Conservation (phyloP, 2,113 vertebrate genomes). For the Hippocampus guttulatus region DNA sequence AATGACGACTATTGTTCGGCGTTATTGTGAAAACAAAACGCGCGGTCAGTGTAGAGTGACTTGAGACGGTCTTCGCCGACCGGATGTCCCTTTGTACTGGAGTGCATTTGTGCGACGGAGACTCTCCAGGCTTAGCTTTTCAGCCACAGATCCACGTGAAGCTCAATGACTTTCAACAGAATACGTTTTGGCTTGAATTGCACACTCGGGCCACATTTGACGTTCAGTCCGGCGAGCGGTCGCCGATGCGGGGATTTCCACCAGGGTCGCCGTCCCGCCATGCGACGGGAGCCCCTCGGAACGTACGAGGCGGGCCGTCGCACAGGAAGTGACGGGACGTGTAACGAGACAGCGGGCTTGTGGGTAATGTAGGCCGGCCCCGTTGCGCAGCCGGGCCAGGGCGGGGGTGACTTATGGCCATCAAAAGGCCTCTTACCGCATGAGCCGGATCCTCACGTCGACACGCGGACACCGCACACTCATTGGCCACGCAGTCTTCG, state of each 20-base stretch:
- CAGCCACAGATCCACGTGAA: no score
- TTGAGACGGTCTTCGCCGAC: no score
- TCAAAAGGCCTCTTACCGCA: constrained; percentile 16
- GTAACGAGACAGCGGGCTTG: constrained; percentile 41
- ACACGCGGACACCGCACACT: constrained; percentile 7
- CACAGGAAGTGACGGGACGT: constrained; percentile 60
- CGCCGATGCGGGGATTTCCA: constrained; percentile 55
- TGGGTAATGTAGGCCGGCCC: constrained; percentile 61
- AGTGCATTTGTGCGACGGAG: no score
- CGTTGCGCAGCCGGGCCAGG: constrained; percentile 1
- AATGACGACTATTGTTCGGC: no score
- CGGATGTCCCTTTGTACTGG: no score
- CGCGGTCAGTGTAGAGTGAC: no score
- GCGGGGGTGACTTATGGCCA: constrained; percentile 22
- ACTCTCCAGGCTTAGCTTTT: background rate
- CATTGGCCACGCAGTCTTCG: constrained; percentile 7
- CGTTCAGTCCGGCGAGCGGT: background rate
- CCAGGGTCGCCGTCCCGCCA: constrained; percentile 44
- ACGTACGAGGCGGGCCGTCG: constrained; percentile 59
- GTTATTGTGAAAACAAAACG: no score
- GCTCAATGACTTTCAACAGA: background rate
- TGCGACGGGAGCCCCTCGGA: constrained; percentile 54
- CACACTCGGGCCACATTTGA: background rate
- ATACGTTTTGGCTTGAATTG: background rate
- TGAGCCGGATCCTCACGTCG: constrained; percentile 25